Evolutionary conservation across 2,113 vertebrate genomes (phyloP).

Genomic region (Burhinus bistriatus): DNA sequence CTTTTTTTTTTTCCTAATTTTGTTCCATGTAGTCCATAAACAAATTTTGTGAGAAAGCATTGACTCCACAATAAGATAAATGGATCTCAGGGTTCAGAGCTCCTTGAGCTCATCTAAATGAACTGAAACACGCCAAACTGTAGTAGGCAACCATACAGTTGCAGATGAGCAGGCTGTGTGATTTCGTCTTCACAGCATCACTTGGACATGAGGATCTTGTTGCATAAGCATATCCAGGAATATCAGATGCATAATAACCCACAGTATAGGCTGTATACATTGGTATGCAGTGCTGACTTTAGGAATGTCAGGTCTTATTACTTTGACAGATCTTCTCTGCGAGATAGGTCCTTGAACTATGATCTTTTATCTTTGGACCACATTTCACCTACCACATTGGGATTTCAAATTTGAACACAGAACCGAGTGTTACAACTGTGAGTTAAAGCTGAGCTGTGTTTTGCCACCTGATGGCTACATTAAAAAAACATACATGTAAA

Average conservation of each 20-base stretch:
- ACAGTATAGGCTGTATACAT: neutral
- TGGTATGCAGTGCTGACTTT: neutral
- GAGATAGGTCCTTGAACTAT: neutral
- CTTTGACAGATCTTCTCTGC: neutral
- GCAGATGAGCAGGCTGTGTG: neutral
- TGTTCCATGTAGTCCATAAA: neutral
- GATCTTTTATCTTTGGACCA: neutral
- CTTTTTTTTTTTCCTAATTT: neutral
- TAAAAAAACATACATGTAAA: neutral
- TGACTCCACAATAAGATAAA: neutral
- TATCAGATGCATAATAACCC: neutral
- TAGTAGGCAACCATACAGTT: neutral
- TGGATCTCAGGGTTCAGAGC: neutral
- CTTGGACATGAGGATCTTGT: neutral
- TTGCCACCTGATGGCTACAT: neutral
- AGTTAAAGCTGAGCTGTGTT: neutral
- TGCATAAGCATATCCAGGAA: neutral
- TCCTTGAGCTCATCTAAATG: neutral
- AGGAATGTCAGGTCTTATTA: neutral
- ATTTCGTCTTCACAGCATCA: neutral
- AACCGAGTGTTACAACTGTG: neutral
- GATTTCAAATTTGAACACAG: neutral
- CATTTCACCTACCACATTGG: neutral
- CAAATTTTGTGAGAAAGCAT: neutral
- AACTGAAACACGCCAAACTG: neutral